These are phyloP conservation scores for Hemaris fuciformis DNA, from an alignment of 2,888 invertebrate genomes.

Conservation along the genomic window DNA sequence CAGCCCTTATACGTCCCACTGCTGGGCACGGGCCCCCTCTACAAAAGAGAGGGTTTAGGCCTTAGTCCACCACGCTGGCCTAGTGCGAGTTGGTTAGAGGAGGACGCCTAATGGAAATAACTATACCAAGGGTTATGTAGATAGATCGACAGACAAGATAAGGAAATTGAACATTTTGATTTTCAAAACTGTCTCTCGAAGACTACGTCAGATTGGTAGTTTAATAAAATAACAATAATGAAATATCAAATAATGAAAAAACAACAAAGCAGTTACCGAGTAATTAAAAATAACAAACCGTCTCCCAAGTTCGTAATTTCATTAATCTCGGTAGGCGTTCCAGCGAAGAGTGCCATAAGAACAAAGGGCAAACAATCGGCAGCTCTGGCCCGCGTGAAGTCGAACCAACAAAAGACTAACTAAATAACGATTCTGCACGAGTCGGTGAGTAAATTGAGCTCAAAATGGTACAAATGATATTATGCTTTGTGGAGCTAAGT, in stretches of 20 bases:
- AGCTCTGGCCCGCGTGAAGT: constrained; percentile 8
- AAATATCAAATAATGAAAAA: not conserved
- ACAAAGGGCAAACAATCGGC: constrained; percentile 19
- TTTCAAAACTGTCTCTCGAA: too few species aligned
- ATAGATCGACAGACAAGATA: too few species aligned
- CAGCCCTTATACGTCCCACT: too few species aligned
- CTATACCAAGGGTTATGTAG: too few species aligned
- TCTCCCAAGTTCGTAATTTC: not conserved
- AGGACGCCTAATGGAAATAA: too few species aligned
- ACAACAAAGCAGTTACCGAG: not conserved
- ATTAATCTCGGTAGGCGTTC: not conserved
- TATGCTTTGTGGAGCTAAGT: not conserved
- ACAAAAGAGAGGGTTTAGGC: too few species aligned
- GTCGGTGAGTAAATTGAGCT: not conserved
- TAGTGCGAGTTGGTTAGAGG: too few species aligned
- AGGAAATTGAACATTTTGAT: too few species aligned
- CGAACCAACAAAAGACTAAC: constrained; percentile 22
- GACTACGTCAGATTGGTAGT: too few species aligned
- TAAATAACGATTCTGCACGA: constrained; percentile 18
- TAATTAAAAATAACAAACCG: not conserved
- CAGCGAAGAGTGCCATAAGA: not conserved
- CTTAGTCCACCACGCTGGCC: too few species aligned
- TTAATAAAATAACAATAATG: too few species aligned
- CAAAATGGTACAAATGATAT: constrained; percentile 13
- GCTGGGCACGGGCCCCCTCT: too few species aligned